phyloP scores from a whole-genome alignment of 2,113 vertebrate genomes.

The Gallinago jamesoni region DNA sequence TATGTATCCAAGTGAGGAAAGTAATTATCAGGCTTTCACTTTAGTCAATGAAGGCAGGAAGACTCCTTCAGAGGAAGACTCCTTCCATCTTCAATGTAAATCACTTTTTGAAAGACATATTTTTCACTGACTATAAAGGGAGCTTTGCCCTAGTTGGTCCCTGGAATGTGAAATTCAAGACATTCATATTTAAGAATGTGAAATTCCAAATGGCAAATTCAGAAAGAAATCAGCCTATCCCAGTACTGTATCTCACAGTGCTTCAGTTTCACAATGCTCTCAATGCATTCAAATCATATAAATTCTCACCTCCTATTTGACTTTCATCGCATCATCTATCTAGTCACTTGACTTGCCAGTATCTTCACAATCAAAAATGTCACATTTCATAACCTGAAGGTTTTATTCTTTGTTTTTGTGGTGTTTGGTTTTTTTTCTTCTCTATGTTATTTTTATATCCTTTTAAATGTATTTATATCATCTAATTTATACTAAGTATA shows the following conservation, averaged over 20 bases:
- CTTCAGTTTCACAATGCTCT: neutral
- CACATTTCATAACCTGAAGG: neutral
- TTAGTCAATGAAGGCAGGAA: neutral
- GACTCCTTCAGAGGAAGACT: neutral
- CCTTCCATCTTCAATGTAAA: neutral
- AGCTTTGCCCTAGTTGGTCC: neutral
- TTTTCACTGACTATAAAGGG: neutral
- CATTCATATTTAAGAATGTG: neutral
- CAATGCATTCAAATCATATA: neutral
- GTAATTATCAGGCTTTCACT: neutral
- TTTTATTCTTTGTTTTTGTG: neutral
- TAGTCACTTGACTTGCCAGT: neutral
- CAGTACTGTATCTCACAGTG: neutral
- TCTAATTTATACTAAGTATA: neutral
- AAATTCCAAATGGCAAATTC: neutral
- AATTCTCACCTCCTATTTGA: neutral
- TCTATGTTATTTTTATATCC: neutral
- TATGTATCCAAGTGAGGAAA: neutral
- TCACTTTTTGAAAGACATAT: neutral
- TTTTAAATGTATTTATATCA: rapidly evolving
- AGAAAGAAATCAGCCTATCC: neutral
- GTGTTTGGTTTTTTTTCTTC: neutral
- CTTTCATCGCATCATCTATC: neutral
- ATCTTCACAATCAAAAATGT: neutral
- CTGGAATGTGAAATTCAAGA: neutral